Percentiles rank a stretch among this genome's conserved stretches.
These are phyloP conservation scores for Porphyrio hochstetteri DNA, from an alignment of 2,113 vertebrate genomes.

Conservation along the genomic window DNA sequence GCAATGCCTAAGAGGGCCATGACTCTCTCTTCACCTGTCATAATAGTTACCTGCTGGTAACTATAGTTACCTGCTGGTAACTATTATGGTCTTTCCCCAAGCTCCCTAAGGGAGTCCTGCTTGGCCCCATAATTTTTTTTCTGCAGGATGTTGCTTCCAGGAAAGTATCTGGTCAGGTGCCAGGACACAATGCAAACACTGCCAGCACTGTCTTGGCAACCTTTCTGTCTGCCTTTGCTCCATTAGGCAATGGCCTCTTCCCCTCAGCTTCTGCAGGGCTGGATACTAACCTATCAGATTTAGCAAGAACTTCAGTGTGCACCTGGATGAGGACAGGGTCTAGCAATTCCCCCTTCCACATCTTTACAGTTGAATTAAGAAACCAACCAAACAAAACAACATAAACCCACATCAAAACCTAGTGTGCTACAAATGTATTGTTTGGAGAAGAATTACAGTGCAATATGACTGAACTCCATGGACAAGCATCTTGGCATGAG, in stretches of 20 bases:
- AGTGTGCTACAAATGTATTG: background rate
- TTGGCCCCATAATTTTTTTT: background rate
- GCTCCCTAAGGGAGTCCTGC: background rate
- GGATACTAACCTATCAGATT: background rate
- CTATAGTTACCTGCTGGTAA: no score
- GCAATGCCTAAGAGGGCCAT: background rate
- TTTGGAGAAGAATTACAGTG: background rate
- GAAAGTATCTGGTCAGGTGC: background rate
- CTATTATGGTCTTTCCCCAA: background rate
- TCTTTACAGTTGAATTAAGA: background rate
- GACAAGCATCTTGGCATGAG: background rate
- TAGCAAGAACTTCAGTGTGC: background rate
- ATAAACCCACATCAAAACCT: background rate
- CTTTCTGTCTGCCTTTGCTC: background rate
- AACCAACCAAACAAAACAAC: background rate
- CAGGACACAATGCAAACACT: background rate
- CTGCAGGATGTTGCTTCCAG: background rate
- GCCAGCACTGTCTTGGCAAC: background rate
- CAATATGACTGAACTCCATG: background rate
- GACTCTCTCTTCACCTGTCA: background rate
- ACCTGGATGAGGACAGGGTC: background rate
- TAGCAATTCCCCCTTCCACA: background rate
- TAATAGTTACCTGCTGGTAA: no score
- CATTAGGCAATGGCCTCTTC: background rate
- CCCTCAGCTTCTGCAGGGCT: background rate